Conservation (phyloP, 2,797 vertebrate species). For the Melanotaenia nigrans region DNA sequence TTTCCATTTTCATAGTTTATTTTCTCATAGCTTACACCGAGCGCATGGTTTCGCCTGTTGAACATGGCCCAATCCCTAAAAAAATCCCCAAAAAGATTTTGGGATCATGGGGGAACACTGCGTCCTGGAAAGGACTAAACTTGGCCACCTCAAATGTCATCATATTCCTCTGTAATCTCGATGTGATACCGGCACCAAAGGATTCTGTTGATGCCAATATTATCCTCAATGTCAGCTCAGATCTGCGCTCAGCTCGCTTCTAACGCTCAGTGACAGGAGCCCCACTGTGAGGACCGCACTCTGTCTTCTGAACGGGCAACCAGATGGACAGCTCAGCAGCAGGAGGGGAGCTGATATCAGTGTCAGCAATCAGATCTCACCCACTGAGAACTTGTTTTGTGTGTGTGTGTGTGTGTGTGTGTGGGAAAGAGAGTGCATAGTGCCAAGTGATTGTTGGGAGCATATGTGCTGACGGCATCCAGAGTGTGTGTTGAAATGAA, state of each 20-base stretch:
- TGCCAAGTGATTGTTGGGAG: slow-evolving; percentile 80
- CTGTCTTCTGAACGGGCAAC: slow-evolving; percentile 75
- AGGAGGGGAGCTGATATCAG: slow-evolving; percentile 74
- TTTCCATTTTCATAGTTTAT: slow-evolving; percentile 29
- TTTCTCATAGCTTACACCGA: slow-evolving; percentile 37
- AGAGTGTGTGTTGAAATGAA: slow-evolving; percentile 82
- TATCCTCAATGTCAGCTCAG: slow-evolving; percentile 72
- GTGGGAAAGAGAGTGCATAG: slow-evolving; percentile 52
- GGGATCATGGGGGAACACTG: slow-evolving; percentile 38
- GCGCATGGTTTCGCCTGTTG: slow-evolving; percentile 36
- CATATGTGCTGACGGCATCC: slow-evolving; percentile 78
- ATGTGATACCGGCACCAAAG: slow-evolving; percentile 60
- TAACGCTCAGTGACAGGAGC: slow-evolving; percentile 76
- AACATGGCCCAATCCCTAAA: slow-evolving; percentile 47
- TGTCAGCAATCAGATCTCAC: slow-evolving; percentile 82
- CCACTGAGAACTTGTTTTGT: slow-evolving; percentile 63
- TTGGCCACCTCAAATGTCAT: slow-evolving; percentile 67
- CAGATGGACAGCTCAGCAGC: slow-evolving; percentile 80
- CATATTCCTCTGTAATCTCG: slow-evolving; percentile 52
- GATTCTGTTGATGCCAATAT: slow-evolving; percentile 72
- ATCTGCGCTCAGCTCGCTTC: slow-evolving; percentile 57
- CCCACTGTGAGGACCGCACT: slow-evolving; percentile 72
- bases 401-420: slow-evolving; percentile 33
- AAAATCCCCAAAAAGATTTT: slow-evolving; percentile 51
- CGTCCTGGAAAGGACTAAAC: slow-evolving; percentile 56